Evolutionary conservation across 2,113 vertebrate genomes (phyloP).

Genomic region (Orthonyx spaldingii): DNA sequence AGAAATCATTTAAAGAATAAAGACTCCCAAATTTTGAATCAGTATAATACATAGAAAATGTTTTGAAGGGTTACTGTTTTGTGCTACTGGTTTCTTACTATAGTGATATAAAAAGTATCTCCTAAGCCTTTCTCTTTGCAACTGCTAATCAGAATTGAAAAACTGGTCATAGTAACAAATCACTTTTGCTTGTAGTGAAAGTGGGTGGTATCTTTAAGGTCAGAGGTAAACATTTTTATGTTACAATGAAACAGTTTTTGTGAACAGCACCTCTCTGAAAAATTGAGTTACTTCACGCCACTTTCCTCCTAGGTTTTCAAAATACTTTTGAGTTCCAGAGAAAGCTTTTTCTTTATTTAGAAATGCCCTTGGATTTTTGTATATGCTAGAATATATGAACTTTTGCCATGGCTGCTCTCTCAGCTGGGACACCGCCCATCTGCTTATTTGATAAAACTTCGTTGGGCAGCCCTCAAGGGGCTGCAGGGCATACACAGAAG

Average conservation of each 20-base stretch:
- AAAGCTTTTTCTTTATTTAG: background rate
- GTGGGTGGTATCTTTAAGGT: background rate
- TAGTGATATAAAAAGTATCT: background rate
- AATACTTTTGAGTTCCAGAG: background rate
- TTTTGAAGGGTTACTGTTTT: background rate
- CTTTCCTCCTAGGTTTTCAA: background rate
- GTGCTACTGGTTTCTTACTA: background rate
- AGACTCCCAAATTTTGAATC: background rate
- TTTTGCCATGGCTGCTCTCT: background rate
- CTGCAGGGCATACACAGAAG: background rate
- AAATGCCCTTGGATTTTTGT: background rate
- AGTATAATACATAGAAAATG: background rate
- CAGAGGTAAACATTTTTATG: background rate
- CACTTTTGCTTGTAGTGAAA: background rate
- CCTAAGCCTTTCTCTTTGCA: background rate
- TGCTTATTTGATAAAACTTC: background rate
- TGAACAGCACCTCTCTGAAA: background rate
- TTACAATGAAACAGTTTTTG: background rate
- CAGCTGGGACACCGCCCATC: background rate
- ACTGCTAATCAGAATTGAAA: background rate
- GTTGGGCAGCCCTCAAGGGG: background rate
- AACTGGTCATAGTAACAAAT: background rate
- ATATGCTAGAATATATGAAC: background rate
- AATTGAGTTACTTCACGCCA: background rate
- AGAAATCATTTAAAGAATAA: background rate